Evolutionary conservation across 2,797 vertebrate genomes (phyloP).

Genomic region (Anisognathus igniventris): DNA sequence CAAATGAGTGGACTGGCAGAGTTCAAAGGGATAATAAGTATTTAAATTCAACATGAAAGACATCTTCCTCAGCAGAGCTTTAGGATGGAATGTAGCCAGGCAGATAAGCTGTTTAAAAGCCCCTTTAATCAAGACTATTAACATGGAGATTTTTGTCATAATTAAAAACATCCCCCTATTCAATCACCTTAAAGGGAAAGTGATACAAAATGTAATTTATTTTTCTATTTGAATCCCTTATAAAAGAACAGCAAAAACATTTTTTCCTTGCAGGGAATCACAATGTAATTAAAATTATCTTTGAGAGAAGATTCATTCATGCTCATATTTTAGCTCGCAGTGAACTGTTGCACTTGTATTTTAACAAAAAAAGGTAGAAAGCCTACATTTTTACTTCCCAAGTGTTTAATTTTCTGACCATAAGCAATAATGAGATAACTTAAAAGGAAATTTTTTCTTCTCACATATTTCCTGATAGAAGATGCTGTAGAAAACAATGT

Average conservation of each 20-base stretch:
- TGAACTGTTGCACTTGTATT: not conserved
- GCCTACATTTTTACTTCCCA: not conserved
- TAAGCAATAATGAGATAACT: not conserved
- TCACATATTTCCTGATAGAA: not conserved
- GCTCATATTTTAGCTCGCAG: not conserved
- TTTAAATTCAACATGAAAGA: slow-evolving; percentile 52
- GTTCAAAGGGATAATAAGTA: slow-evolving; percentile 45
- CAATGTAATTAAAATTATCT: not conserved
- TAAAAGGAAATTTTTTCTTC: not conserved
- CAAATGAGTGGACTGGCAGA: slow-evolving; percentile 21
- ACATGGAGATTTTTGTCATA: slow-evolving; percentile 26
- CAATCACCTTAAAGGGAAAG: slow-evolving; percentile 4
- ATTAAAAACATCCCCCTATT: slow-evolving; percentile 31
- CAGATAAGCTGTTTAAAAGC: slow-evolving; percentile 34
- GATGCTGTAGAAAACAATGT: not conserved
- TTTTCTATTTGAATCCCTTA: not conserved
- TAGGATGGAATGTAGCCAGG: not conserved
- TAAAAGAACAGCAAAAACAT: not conserved
- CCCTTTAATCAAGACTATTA: slow-evolving; percentile 45
- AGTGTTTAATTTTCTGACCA: not conserved
- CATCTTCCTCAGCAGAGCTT: slow-evolving; percentile 7
- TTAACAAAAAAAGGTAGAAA: not conserved
- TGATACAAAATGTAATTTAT: not conserved
- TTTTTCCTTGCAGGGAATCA: not conserved
- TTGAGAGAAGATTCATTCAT: not conserved